phyloP scores from a whole-genome alignment of 64 coral and sea anemone genomes.

The Montipora capricornis region DNA sequence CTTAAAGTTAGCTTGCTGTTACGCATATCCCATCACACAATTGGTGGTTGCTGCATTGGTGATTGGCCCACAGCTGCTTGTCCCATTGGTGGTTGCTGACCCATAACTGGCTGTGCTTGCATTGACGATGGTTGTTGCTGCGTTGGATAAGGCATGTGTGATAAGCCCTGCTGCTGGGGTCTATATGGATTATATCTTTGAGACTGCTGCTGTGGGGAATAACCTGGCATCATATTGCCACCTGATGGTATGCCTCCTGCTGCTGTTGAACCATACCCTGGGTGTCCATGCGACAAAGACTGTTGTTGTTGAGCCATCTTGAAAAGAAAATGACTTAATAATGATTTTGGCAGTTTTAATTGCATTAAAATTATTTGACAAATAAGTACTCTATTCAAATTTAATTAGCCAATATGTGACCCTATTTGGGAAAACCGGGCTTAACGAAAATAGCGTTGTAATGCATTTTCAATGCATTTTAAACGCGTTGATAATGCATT shows the following conservation, averaged over 20 bases:
- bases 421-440: too few relatives aligned
- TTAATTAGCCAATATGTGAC: too few relatives aligned
- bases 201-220: slow-evolving; percentile 74
- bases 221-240: slow-evolving; percentile 71
- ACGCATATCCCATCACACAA: background rate
- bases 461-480: too few relatives aligned
- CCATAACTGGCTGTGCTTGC: slow-evolving; percentile 53
- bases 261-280: slow-evolving; percentile 47
- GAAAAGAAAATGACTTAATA: background rate
- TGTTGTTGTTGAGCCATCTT: slow-evolving; percentile 53
- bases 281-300: slow-evolving; percentile 64
- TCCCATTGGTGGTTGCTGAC: slow-evolving; percentile 31
- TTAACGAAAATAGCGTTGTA: too few relatives aligned
- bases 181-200: slow-evolving; percentile 84
- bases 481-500: too few relatives aligned
- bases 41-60: slow-evolving; percentile 73
- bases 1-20: background rate
- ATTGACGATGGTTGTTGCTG: slow-evolving; percentile 73
- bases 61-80: slow-evolving; percentile 72
- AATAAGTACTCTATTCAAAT: too few relatives aligned
- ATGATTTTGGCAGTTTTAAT: too few relatives aligned
- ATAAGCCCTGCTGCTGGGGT: slow-evolving; percentile 79
- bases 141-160: slow-evolving; percentile 84
- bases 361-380: too few relatives aligned
- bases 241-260: slow-evolving; percentile 44